Conservation (phyloP, 1,140 invertebrate species). For the Batillaria attramentaria region DNA sequence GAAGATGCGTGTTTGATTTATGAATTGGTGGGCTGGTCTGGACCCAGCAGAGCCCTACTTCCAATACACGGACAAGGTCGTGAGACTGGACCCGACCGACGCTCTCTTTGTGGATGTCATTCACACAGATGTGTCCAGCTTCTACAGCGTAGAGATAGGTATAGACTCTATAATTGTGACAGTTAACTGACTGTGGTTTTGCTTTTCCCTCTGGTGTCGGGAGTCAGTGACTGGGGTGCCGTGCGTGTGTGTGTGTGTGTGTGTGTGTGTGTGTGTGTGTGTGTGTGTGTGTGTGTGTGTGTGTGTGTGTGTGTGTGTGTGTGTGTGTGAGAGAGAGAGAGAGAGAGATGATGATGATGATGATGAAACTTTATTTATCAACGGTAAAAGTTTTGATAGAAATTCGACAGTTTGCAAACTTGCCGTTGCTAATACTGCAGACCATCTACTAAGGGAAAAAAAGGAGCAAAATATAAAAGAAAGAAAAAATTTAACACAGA, state of each 20-base stretch:
- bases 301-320: neutral
- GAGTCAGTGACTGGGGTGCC: no score
- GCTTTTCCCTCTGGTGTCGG: no score
- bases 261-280: neutral
- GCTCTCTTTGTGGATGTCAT: slow-evolving; percentile 95
- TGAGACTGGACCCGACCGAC: slow-evolving; percentile 75
- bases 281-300: neutral
- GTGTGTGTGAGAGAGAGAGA: neutral
- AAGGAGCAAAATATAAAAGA: no score
- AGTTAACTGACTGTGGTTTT: neutral
- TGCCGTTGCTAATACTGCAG: neutral
- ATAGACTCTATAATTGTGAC: neutral
- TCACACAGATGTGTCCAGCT: slow-evolving; percentile 85
- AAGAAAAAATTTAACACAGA: neutral
- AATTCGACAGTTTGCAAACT: neutral
- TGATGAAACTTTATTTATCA: neutral
- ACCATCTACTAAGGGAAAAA: no score
- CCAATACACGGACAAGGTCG: slow-evolving; percentile 70
- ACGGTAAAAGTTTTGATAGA: neutral
- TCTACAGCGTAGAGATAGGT: slow-evolving; percentile 3
- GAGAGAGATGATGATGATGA: no score
- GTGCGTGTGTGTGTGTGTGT: neutral
- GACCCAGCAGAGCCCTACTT: slow-evolving; percentile 83
- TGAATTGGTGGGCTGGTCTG: slow-evolving; percentile 58
- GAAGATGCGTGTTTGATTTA: neutral